Evolutionary conservation across 2,797 vertebrate genomes (phyloP), one percentile per base, ranked within the genome.

Genomic region (Rhincodon typus): DNA sequence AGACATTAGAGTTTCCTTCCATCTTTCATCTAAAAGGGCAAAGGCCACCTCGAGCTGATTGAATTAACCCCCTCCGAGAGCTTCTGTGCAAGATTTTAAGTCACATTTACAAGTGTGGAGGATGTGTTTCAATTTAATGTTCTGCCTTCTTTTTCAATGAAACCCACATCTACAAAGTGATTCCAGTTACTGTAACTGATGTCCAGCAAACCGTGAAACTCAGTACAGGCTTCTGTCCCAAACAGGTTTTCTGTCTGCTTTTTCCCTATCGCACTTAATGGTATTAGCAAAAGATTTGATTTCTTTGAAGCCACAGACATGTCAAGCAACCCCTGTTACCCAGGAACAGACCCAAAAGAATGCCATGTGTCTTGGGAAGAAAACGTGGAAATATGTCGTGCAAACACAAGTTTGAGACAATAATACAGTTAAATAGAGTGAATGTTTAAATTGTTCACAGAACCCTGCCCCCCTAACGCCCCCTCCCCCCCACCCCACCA

Each of bases 1-100:
- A 97, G 97, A 98, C 98, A 97, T 97, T 96, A 98, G 97, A 98
- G n/a, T 98, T 98, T 94, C 97, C 97, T 96, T 97, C 98, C 97
- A 97, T 98, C 97, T 96, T 97, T 95, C 96, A 97, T 97, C 98
- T 97, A 97, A 98, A 97, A 98, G 98, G 97, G 97, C 97, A 97
- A 96, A 97, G 97, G 98, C 97, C 84, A 69, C 38, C 95, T 96
- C 87, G 46, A 98, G 98, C 98, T 98, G 98, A 98, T 98, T 97
- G 97, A 97, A 98, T 98, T 98, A 98, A 98, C 98, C 97, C 98
- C 96, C 97, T 98, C 97, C 97, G 13, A 50, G 15, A 53, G 94
- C 70, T 95, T 95, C 70, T 95, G 94, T 77, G 50, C 70, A 95
- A 30, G 94, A 77, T 77, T 57, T 94, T 77, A 74, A 95, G 70